phyloP scores from a whole-genome alignment of 2,888 invertebrate genomes.

The Apomyelois bistriatella region DNA sequence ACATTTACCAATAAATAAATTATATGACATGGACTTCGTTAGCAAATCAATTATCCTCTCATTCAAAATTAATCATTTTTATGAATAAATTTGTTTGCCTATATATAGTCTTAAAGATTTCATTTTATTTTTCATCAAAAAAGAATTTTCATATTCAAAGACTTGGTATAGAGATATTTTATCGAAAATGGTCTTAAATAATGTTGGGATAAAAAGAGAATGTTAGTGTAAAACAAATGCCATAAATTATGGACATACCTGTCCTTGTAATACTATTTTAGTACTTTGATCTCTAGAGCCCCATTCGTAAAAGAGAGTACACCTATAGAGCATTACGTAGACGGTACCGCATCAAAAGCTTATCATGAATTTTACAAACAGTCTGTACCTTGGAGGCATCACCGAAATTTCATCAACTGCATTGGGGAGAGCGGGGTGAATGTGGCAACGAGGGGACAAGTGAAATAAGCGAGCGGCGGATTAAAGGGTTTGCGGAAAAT shows the following conservation, averaged over 20 bases:
- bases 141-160: too few species aligned
- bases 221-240: background rate
- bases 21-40: too few species aligned
- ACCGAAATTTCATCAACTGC: constrained; percentile 67
- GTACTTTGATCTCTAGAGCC: constrained; percentile 42
- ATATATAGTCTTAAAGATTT: too few species aligned
- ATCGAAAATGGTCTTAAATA: too few species aligned
- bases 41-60: too few species aligned
- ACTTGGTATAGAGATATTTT: too few species aligned
- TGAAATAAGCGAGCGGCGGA: constrained; percentile 73
- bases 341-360: constrained; percentile 52
- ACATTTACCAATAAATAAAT: too few species aligned
- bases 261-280: constrained; percentile 25
- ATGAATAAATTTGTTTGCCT: too few species aligned
- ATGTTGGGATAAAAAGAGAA: too few species aligned
- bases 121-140: too few species aligned
- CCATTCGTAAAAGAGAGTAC: constrained; percentile 44
- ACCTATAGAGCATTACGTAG: constrained; percentile 41
- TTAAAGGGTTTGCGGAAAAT: constrained; percentile 77
- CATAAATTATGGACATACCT: constrained; percentile 30
- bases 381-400: constrained; percentile 51
- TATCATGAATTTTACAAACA: constrained; percentile 54
- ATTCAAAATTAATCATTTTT: too few species aligned
- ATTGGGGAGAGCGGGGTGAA: constrained; percentile 46
- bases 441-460: constrained; percentile 70